Evolutionary conservation across 2,113 vertebrate genomes (phyloP), one percentile per base, ranked within the genome.

Genomic region (Passer montanus): DNA sequence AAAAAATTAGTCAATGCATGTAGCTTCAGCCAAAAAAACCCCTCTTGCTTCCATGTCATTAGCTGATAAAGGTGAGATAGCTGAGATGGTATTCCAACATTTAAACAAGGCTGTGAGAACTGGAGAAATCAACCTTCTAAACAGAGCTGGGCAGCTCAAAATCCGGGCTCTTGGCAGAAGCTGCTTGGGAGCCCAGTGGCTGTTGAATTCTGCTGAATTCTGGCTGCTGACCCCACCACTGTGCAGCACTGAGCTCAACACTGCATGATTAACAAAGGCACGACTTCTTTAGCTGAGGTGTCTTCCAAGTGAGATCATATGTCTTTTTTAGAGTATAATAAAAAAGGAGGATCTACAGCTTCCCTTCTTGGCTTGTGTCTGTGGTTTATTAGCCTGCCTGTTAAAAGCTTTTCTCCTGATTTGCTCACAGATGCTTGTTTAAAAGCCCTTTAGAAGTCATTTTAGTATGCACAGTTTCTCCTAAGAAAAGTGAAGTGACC

Each of bases 321-420:
- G 4, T 82, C 60, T 78, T n/a, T 89, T 80, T 88, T 77, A 88
- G 63, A 63, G 56, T 37, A 24, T 53, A 77, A 86, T 90, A 70
- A 89, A 90, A 73, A 59, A 55, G 21, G 72, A 88, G 59, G 43
- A 81, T 83, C 43, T 88, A 31, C 68, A 74, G 33, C 64, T 74
- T 93, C 75, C 15, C 37, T 85, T 90, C 55, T 55, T 0, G 1
- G 26, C 22, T 90, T 72, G 23, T 76, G 90, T 68, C 62, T 73
- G 30, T 86, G 59, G 67, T 94, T 92, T 90, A 62, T 83, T 94
- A 55, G 55, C 17, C 16, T 92, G 50, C 46, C 37, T 73, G 19
- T 95, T 90, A 79, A 86, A 94, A 91, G 64, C 31, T 77, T 86
- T 90, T 86, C 79, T 93, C 68, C 52, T 23, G 26, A 69, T 86